Conservation (phyloP, 23 tunicate genomes). For the Phallusia fumigata region DNA sequence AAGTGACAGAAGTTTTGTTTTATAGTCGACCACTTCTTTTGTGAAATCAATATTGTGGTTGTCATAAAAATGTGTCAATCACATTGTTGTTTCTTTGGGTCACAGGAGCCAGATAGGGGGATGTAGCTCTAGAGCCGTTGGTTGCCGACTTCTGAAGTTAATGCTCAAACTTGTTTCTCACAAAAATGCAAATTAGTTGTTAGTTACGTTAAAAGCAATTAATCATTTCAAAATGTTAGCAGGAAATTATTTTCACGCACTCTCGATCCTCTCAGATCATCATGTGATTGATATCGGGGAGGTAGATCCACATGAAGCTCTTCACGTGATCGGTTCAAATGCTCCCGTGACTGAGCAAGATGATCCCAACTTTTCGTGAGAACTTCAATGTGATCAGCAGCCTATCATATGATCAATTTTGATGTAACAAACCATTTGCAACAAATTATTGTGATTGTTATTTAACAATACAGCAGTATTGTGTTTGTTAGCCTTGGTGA, state of each 20-base stretch:
- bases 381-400: conserved; percentile 78
- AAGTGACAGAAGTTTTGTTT: too few species aligned
- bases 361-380: conserved; percentile 87
- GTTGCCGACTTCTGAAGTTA: too few species aligned
- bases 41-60: too few species aligned
- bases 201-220: too few species aligned
- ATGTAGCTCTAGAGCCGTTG: too few species aligned
- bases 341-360: conserved; percentile 64
- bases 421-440: too few species aligned
- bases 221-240: too few species aligned
- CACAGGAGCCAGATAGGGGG: too few species aligned
- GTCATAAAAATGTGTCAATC: not conserved
- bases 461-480: not conserved
- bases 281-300: conserved; percentile 55
- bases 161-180: too few species aligned
- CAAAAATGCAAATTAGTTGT: too few species aligned
- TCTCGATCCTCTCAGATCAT: conserved; percentile 57
- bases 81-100: too few species aligned
- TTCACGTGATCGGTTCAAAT: conserved; percentile 69
- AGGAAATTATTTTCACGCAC: conserved; percentile 34
- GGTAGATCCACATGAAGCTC: conserved; percentile 68
- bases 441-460: not conserved
- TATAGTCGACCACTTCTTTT: too few species aligned
- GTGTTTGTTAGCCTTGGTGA: not conserved
- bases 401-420: conserved; percentile 18